Evolutionary conservation across 2,797 vertebrate genomes (phyloP).

Genomic region (Thamnophis elegans): DNA sequence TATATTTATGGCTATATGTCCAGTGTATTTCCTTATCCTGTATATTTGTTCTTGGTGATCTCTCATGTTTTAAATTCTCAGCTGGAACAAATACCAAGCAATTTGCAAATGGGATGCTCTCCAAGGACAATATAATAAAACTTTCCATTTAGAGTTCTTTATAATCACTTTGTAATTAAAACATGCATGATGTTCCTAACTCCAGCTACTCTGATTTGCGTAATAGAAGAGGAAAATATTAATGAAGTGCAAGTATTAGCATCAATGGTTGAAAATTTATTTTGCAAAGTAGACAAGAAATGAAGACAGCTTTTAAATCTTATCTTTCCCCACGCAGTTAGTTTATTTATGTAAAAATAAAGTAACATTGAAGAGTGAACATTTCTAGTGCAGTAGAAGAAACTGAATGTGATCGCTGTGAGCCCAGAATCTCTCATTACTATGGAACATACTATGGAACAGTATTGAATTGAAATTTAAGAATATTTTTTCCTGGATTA

Average conservation of each 20-base stretch:
- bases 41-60: not conserved
- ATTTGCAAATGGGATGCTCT: not conserved
- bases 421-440: not conserved
- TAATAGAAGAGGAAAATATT: not conserved
- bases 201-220: not conserved
- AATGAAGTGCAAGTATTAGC: not conserved
- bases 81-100: not conserved
- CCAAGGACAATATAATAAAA: not conserved
- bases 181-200: not conserved
- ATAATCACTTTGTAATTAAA: not conserved
- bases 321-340: not conserved
- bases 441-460: not conserved
- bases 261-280: not conserved
- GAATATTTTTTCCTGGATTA: not conserved
- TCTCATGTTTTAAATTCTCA: not conserved
- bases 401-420: not conserved
- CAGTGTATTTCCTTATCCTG: not conserved
- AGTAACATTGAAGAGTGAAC: not conserved
- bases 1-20: not conserved
- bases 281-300: not conserved
- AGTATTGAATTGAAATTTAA: not conserved
- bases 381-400: not conserved
- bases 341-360: not conserved
- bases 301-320: not conserved
- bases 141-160: not conserved